A percentile compares a stretch with the other conserved stretches of the same genome.
These are phyloP conservation scores for Chlorodrepanis virens DNA, from an alignment of 2,113 vertebrate species.

Conservation along the genomic window DNA sequence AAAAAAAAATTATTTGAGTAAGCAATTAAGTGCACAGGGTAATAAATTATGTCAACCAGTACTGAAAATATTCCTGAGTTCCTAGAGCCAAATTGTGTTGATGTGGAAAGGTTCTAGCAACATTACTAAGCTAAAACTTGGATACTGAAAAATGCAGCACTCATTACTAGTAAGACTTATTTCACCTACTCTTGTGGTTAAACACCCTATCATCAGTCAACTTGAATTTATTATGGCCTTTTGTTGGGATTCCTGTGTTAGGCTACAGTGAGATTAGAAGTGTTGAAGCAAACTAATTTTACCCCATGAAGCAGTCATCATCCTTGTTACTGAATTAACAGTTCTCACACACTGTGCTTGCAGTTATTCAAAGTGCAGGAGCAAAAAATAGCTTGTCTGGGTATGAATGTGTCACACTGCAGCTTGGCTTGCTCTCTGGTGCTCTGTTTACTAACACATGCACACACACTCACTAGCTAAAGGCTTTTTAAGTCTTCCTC, in stretches of 20 bases:
- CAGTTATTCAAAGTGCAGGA: neutral
- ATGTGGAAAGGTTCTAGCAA: neutral
- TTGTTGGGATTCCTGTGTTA: neutral
- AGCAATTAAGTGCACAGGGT: neutral
- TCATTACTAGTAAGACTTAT: neutral
- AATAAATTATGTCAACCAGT: neutral
- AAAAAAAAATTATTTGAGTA: neutral
- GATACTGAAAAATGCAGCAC: neutral
- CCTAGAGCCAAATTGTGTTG: neutral
- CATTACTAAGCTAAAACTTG: neutral
- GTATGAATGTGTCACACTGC: neutral
- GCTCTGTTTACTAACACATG: neutral
- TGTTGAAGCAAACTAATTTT: neutral
- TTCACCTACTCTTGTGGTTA: neutral
- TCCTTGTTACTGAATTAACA: neutral
- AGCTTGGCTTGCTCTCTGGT: neutral
- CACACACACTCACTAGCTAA: neutral
- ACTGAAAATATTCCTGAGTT: neutral
- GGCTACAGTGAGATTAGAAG: neutral
- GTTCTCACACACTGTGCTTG: neutral
- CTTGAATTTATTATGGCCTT: neutral
- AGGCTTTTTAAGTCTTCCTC: neutral
- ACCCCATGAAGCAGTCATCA: neutral
- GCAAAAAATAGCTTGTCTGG: neutral
- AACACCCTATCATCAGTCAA: neutral